Conservation (phyloP, 2,888 invertebrate genomes). For the Anagyrus pseudococci region DNA sequence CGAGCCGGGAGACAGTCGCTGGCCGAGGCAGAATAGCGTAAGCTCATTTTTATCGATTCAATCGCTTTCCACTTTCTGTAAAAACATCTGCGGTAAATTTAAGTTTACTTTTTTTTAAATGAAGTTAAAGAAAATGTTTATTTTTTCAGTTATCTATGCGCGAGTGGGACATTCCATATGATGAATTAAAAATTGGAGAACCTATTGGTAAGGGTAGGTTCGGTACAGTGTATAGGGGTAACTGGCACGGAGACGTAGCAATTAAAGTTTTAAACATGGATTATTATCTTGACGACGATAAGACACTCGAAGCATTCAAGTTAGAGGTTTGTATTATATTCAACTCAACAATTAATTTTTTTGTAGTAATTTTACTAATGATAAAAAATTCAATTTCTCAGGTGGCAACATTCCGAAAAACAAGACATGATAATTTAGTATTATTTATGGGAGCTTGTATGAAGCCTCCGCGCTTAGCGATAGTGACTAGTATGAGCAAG, state of each 20-base stretch:
- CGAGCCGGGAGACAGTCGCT: slow-evolving; percentile 65
- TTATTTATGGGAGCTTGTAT: slow-evolving; percentile 99
- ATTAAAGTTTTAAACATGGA: slow-evolving; percentile 95
- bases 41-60: slow-evolving; percentile 23
- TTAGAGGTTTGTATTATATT: slow-evolving; percentile 72
- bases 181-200: slow-evolving; percentile 87
- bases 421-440: slow-evolving; percentile 97
- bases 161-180: slow-evolving; percentile 99
- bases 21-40: slow-evolving; percentile 85
- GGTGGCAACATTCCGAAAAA: slow-evolving; percentile 95
- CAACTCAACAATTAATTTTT: not conserved
- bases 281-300: slow-evolving; percentile 84
- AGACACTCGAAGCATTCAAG: slow-evolving; percentile 92
- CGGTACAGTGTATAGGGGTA: slow-evolving; percentile 92
- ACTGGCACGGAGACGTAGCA: slow-evolving; percentile 98
- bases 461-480: slow-evolving; percentile 95
- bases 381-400: slow-evolving; percentile 57
- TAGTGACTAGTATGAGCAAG: slow-evolving; percentile 96
- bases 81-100: slow-evolving; percentile 47
- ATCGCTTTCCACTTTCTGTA: not conserved
- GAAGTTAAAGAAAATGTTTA: slow-evolving; percentile 33
- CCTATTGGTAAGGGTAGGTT: slow-evolving; percentile 91
- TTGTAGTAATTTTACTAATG: not conserved
- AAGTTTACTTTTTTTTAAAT: too few relatives aligned
- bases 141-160: slow-evolving; percentile 78